phyloP scores from a whole-genome alignment of 2,888 invertebrate species.

The Abrostola tripartita region DNA sequence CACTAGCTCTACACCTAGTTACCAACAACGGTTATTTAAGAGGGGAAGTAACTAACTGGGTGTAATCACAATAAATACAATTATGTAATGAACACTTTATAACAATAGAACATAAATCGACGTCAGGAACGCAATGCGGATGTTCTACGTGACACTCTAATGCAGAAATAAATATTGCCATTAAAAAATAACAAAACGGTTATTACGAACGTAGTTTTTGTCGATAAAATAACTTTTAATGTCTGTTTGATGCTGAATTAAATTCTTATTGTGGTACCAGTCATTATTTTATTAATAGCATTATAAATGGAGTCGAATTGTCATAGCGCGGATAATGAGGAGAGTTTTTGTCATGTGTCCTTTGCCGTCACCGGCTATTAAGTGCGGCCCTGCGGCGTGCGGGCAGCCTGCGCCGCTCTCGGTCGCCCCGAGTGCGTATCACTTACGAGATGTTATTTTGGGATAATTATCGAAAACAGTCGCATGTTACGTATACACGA shows the following conservation, averaged over 20 bases:
- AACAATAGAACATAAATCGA: slow-evolving; percentile 68
- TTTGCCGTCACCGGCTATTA: slow-evolving; percentile 71
- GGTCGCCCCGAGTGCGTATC: slow-evolving; percentile 34
- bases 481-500: slow-evolving; percentile 35
- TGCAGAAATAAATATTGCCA: slow-evolving; percentile 75
- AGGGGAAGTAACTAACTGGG: slow-evolving; percentile 26
- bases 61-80: slow-evolving; percentile 49
- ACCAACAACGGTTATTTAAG: slow-evolving; percentile 38
- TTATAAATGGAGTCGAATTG: slow-evolving; percentile 83
- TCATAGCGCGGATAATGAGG: slow-evolving; percentile 74
- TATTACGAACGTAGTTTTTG: slow-evolving; percentile 69
- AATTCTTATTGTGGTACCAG: slow-evolving; percentile 62
- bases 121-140: slow-evolving; percentile 62
- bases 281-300: slow-evolving; percentile 86
- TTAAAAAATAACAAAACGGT: slow-evolving; percentile 70
- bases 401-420: slow-evolving; percentile 23
- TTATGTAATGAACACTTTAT: slow-evolving; percentile 60
- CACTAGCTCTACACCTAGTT: slow-evolving; percentile 25
- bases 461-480: slow-evolving; percentile 50
- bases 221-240: slow-evolving; percentile 82
- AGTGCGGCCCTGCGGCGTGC: slow-evolving; percentile 54
- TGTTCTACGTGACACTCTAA: slow-evolving; percentile 68
- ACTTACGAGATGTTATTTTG: slow-evolving; percentile 46
- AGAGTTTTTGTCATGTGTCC: slow-evolving; percentile 79
- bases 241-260: slow-evolving; percentile 80